These are phyloP conservation scores for Oreochromis niloticus DNA, from an alignment of 2,113 vertebrate genomes.

Conservation along the genomic window DNA sequence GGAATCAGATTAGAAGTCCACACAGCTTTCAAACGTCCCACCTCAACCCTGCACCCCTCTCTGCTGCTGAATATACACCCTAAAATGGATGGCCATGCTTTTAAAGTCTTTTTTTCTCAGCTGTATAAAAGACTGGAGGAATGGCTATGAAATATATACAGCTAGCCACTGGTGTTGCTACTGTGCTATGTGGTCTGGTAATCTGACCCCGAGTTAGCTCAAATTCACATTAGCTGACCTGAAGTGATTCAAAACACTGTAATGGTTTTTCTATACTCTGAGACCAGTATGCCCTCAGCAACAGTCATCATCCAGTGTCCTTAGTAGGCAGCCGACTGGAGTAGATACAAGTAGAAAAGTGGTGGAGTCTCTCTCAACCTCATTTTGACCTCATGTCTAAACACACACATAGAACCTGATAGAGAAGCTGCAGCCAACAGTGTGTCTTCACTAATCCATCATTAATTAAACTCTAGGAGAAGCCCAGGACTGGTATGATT, in stretches of 20 bases:
- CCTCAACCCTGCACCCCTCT: neutral
- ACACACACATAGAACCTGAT: neutral
- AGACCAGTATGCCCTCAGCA: neutral
- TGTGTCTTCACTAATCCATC: neutral
- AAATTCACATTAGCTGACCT: neutral
- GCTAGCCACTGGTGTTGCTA: neutral
- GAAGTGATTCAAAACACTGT: neutral
- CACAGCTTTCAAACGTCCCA: neutral
- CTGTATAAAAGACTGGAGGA: neutral
- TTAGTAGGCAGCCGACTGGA: neutral
- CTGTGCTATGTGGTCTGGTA: neutral
- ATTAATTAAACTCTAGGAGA: conserved; percentile 18
- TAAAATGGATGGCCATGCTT: neutral
- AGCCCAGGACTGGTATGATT: conserved; percentile 7
- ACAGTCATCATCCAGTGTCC: neutral
- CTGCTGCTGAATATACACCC: neutral
- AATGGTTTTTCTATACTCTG: neutral
- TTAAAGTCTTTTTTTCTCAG: conserved; percentile 1
- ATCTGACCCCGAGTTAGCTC: neutral
- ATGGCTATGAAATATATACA: neutral
- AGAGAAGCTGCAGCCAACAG: neutral
- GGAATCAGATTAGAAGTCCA: conserved; percentile 8
- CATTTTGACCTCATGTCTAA: neutral
- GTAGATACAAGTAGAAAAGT: neutral
- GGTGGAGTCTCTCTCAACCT: neutral